phyloP scores from a whole-genome alignment of 2,888 invertebrate species.

The Hypena proboscidalis region DNA sequence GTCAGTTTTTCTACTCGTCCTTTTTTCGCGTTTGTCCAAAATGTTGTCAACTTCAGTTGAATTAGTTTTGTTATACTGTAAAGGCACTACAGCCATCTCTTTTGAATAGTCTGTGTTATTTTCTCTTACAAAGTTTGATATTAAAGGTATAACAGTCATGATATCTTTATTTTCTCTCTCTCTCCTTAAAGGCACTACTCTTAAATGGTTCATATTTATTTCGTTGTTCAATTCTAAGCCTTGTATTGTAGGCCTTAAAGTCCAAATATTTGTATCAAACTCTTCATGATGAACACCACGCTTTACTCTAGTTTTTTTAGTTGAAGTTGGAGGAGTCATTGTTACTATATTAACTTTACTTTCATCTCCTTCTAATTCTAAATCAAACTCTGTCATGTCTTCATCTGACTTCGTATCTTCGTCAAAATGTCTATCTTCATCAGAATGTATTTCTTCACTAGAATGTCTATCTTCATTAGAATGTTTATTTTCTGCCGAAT shows the following conservation, averaged over 20 bases:
- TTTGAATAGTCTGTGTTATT: conserved; percentile 42
- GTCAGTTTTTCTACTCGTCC: conserved; percentile 81
- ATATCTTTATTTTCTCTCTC: not conserved
- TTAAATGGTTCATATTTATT: conserved; percentile 57
- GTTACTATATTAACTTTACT: conserved; percentile 42
- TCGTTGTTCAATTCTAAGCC: conserved; percentile 53
- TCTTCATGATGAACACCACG: conserved; percentile 62
- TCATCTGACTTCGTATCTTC: conserved; percentile 59
- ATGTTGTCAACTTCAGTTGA: conserved; percentile 72
- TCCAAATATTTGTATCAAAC: conserved; percentile 56
- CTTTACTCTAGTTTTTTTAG: conserved; percentile 58
- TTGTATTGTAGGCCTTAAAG: conserved; percentile 48
- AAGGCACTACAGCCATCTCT: conserved; percentile 68
- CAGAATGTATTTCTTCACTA: no score
- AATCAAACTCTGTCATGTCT: conserved; percentile 49
- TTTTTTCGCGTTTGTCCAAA: conserved; percentile 75
- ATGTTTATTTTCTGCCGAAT: no score
- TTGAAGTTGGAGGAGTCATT: conserved; percentile 24
- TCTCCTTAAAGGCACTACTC: conserved; percentile 67
- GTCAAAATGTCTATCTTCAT: no score
- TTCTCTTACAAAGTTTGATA: conserved; percentile 32
- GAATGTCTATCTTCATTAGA: no score
- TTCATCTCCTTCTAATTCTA: conserved; percentile 61
- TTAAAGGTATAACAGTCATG: conserved; percentile 65
- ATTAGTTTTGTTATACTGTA: conserved; percentile 71